These are phyloP conservation scores for Odontothrips loti DNA, from an alignment of 2,888 invertebrate genomes.

Conservation along the genomic window DNA sequence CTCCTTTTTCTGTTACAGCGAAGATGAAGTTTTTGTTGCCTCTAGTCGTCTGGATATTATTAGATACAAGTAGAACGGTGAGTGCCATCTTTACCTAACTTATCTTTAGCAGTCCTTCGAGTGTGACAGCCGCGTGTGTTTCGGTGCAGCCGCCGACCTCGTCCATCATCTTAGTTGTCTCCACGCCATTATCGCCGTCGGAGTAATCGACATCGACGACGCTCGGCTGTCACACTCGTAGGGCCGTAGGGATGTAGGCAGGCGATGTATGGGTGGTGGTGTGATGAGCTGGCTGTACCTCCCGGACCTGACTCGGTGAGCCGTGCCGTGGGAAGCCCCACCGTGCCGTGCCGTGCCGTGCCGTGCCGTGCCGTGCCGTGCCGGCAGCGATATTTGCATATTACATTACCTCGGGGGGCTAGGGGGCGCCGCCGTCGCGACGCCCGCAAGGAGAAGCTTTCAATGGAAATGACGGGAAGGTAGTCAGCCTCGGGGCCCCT, in stretches of 20 bases:
- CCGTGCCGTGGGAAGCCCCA: not conserved
- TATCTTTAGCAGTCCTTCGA: not conserved
- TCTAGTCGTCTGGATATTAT: constrained; percentile 86
- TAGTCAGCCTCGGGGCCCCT: not conserved
- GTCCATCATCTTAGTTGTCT: no score
- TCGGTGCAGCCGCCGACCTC: no score
- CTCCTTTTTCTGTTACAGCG: constrained; percentile 67
- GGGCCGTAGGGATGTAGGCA: no score
- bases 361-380: not conserved
- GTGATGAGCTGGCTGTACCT: no score
- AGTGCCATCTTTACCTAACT: not conserved
- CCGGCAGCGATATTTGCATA: constrained; percentile 5
- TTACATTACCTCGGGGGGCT: not conserved
- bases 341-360: no score
- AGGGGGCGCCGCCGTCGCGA: constrained; percentile 6
- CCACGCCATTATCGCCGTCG: no score
- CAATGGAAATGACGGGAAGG: not conserved
- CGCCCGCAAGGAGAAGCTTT: not conserved
- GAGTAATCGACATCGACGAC: no score
- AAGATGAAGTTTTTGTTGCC: constrained; percentile 90
- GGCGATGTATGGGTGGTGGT: no score
- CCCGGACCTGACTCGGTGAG: no score
- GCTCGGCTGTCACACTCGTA: no score
- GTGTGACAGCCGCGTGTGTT: not conserved
- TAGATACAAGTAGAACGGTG: constrained; percentile 41